A percentile compares a stretch with the other conserved stretches of the same genome.
These are phyloP conservation scores for Samia ricini DNA, from an alignment of 1,140 invertebrate species.

Conservation along the genomic window DNA sequence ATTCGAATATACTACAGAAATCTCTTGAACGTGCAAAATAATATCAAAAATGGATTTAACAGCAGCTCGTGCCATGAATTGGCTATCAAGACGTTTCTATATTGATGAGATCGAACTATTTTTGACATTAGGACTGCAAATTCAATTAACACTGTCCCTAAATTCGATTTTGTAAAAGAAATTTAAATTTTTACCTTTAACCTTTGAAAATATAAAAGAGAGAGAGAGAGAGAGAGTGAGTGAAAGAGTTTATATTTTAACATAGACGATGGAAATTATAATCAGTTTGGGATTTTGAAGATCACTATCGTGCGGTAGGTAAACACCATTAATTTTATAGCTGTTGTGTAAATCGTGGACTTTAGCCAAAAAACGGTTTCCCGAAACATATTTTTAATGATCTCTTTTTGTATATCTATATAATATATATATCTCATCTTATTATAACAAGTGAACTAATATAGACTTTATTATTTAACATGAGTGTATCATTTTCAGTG, in stretches of 20 bases:
- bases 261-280: neutral
- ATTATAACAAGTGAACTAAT: neutral
- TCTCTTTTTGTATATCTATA: neutral
- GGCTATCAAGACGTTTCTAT: no score
- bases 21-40: no score
- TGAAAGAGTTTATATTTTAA: no score
- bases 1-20: no score
- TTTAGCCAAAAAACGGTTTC: neutral
- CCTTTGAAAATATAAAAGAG: neutral
- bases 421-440: neutral
- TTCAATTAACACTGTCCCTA: no score
- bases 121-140: no score
- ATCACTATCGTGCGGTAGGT: neutral
- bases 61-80: no score
- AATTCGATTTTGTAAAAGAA: no score
- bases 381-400: neutral
- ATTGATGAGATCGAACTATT: no score
- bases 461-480: neutral
- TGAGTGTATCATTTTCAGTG: neutral
- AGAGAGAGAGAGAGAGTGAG: neutral
- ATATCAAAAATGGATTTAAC: no score
- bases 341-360: neutral
- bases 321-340: neutral
- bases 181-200: no score
- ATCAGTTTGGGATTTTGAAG: neutral